Evolutionary conservation across 2,888 invertebrate genomes (phyloP).

Genomic region (Nephrotoma flavescens): DNA sequence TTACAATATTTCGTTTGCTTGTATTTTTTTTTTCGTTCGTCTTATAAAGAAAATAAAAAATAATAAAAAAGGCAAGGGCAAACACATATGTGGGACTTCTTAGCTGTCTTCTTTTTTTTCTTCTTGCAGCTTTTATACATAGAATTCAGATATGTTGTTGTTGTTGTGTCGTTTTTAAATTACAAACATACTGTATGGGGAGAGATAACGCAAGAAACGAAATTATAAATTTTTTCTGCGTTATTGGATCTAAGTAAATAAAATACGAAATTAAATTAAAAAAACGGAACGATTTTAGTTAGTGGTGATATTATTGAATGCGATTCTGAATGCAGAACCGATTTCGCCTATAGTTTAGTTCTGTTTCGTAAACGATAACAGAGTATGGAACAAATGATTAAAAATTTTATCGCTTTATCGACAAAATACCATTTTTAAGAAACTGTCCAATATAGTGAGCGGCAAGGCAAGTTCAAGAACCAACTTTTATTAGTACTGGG

Average conservation of each 20-base stretch:
- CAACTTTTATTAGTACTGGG: no score
- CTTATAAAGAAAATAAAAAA: not conserved
- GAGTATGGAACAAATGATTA: no score
- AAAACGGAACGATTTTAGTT: not conserved
- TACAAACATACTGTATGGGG: not conserved
- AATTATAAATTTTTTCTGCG: not conserved
- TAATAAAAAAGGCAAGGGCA: constrained; percentile 4
- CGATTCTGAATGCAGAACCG: not conserved
- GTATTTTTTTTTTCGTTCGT: not conserved
- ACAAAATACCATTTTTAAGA: no score
- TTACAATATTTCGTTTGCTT: not conserved
- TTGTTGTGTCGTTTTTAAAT: not conserved
- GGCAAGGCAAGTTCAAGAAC: no score
- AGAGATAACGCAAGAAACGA: not conserved
- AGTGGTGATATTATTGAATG: not conserved
- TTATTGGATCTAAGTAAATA: not conserved
- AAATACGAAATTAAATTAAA: not conserved
- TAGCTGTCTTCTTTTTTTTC: not conserved
- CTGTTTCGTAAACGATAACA: no score
- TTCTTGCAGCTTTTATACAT: not conserved
- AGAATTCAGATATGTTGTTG: not conserved
- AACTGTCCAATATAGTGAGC: no score
- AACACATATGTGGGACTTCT: not conserved
- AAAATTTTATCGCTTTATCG: no score
- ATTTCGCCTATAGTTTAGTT: no score